Conservation (phyloP, 2,797 vertebrate genomes). For the Malurus leucopterus region DNA sequence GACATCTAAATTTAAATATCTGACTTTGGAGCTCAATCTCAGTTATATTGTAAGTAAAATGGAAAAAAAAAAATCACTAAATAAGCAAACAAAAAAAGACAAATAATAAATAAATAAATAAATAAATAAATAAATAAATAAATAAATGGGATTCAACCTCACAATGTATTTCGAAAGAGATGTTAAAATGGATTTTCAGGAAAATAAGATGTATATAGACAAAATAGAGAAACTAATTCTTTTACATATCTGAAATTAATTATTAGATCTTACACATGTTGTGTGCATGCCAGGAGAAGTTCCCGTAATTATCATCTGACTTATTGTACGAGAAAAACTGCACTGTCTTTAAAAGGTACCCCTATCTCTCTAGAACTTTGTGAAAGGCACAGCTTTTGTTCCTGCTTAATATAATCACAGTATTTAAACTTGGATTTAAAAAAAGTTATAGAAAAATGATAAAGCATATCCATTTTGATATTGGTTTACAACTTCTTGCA, state of each 20-base stretch:
- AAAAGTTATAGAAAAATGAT: background rate
- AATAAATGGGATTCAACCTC: background rate
- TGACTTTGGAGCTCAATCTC: background rate
- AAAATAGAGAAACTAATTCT: background rate
- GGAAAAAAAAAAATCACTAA: background rate
- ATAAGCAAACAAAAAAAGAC: background rate
- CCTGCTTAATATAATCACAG: background rate
- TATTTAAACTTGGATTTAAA: background rate
- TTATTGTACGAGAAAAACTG: background rate
- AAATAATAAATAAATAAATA: background rate
- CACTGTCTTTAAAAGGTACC: background rate
- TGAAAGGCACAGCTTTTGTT: background rate
- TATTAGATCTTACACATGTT: background rate
- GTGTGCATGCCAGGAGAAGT: background rate
- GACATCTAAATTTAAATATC: background rate
- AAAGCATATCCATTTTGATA: background rate
- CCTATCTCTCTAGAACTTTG: background rate
- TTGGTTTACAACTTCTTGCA: background rate
- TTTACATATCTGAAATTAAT: background rate
- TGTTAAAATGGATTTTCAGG: background rate
- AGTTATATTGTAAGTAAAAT: background rate
- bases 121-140: too few species aligned
- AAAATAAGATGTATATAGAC: background rate
- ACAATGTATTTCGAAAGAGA: background rate
- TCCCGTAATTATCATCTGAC: background rate